phyloP scores from a whole-genome alignment of 1,140 invertebrate species.

The Cyclina sinensis region DNA sequence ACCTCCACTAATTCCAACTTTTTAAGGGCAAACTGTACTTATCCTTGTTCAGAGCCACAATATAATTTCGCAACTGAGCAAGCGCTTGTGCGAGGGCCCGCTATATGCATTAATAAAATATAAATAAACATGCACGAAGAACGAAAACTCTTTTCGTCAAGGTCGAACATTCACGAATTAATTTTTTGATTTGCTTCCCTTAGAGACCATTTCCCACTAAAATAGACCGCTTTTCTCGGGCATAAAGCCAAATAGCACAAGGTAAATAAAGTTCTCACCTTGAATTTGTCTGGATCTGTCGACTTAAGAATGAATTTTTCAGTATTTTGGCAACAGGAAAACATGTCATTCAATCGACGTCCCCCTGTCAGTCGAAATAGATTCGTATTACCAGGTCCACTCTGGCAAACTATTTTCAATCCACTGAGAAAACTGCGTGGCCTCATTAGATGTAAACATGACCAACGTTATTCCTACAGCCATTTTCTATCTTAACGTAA shows the following conservation, averaged over 20 bases:
- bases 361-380: background rate
- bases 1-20: conserved; percentile 14
- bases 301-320: background rate
- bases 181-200: background rate
- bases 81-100: background rate
- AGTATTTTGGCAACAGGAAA: background rate
- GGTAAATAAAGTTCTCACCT: background rate
- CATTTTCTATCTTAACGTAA: background rate
- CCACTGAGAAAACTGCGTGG: background rate
- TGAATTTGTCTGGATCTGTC: background rate
- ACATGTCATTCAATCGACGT: background rate
- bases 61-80: background rate
- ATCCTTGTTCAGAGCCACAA: background rate
- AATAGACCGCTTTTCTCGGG: background rate
- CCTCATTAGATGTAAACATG: background rate
- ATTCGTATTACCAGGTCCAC: background rate
- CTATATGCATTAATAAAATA: conserved; percentile 14
- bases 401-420: background rate
- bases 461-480: background rate
- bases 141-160: conserved; percentile 14
- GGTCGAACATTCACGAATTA: background rate
- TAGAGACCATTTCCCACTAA: background rate
- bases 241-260: background rate
- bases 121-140: conserved; percentile 19
- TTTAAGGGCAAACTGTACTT: background rate